Conservation (phyloP, 2,113 vertebrate genomes). For the Triplophysa siluroides region DNA sequence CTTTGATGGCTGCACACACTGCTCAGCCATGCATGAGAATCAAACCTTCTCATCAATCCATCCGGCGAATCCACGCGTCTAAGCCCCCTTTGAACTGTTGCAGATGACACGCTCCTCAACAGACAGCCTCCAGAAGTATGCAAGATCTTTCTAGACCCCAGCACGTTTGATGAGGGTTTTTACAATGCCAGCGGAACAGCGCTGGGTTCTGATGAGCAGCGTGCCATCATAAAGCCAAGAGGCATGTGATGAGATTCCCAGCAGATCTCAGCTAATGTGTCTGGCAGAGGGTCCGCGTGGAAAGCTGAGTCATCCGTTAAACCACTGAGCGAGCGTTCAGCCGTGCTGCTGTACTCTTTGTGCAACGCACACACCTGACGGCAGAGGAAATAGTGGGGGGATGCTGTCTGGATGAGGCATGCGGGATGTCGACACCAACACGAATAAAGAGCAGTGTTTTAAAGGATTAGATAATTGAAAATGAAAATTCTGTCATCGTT, state of each 20-base stretch:
- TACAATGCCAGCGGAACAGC: constrained; percentile 18
- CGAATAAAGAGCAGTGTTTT: not conserved
- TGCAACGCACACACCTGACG: constrained; percentile 7
- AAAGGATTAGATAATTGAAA: not conserved
- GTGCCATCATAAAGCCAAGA: constrained; percentile 56
- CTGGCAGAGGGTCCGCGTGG: constrained; percentile 62
- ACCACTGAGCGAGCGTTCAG: constrained; percentile 28
- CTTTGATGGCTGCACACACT: constrained; percentile 13
- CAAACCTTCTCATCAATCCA: constrained; percentile 6
- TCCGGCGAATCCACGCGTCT: not conserved
- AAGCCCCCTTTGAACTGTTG: constrained; percentile 23
- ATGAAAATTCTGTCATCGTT: too few relatives aligned
- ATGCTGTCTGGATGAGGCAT: too few relatives aligned
- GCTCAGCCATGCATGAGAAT: not conserved
- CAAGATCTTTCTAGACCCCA: constrained; percentile 25
- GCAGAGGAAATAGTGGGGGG: not conserved
- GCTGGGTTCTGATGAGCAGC: constrained; percentile 48
- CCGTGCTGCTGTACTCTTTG: constrained; percentile 9
- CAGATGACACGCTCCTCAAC: constrained; percentile 17
- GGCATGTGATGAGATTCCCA: constrained; percentile 67
- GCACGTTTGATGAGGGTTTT: constrained; percentile 35
- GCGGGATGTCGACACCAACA: not conserved
- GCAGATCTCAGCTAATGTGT: constrained; percentile 65
- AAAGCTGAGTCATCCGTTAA: constrained; percentile 56
- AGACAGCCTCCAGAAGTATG: not conserved